Percentiles rank a stretch among this genome's conserved stretches.
Evolutionary conservation across 2,888 invertebrate genomes (phyloP).

Genomic region (Caenorhabditis sulstoni): DNA sequence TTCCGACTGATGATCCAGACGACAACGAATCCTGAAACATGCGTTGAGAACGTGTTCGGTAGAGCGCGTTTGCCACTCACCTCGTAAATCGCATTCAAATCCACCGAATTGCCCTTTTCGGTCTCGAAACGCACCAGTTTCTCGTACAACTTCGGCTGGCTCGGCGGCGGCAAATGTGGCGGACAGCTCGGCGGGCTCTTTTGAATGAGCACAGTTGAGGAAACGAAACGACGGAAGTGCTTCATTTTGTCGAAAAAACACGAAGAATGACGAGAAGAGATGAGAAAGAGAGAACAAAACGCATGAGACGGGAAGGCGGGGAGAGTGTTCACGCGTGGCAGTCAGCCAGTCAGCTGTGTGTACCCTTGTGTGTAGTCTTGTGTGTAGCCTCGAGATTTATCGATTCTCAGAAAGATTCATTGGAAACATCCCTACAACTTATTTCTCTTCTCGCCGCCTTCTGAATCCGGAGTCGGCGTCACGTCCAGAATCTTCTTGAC

Average conservation of each 20-base stretch:
- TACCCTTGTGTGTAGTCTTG: conserved; percentile 26
- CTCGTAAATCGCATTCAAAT: conserved; percentile 49
- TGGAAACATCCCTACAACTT: conserved; percentile 3
- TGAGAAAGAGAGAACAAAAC: background rate
- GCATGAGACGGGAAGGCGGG: no score
- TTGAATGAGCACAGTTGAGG: background rate
- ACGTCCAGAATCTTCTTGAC: conserved; percentile 60
- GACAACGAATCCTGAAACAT: conserved; percentile 65
- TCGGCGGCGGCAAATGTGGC: background rate
- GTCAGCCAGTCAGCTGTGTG: conserved; percentile 32
- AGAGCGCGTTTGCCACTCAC: no score
- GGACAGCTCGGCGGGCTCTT: background rate
- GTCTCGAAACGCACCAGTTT: conserved; percentile 36
- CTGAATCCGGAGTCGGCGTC: background rate
- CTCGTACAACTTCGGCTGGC: conserved; percentile 17
- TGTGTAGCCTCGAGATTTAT: conserved; percentile 16
- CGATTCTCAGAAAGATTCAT: conserved; percentile 5
- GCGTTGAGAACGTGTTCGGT: background rate
- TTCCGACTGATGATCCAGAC: conserved; percentile 59
- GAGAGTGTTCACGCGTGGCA: background rate
- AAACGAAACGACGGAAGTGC: no score
- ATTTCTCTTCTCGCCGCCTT: background rate
- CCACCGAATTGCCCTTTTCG: conserved; percentile 22
- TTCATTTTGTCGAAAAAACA: background rate
- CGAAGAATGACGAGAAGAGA: background rate